A percentile compares a stretch with the other conserved stretches of the same genome.
phyloP scores from a whole-genome alignment of 2,113 vertebrate species.

The Gracilinanus agilis region DNA sequence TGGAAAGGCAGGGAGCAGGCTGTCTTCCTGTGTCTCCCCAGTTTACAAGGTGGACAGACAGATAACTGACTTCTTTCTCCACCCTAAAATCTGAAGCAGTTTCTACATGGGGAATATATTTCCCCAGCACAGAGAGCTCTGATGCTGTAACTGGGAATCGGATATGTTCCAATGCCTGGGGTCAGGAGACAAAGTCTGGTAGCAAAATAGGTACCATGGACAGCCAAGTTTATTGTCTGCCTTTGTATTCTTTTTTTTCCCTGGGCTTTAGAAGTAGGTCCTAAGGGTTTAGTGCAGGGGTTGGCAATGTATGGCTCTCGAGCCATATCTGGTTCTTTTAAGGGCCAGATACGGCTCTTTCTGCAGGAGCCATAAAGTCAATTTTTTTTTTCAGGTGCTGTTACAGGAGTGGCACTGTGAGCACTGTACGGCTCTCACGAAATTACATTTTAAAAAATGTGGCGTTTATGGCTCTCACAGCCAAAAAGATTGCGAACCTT shows the following conservation, averaged over 20 bases:
- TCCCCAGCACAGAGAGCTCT: background rate
- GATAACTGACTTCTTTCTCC: background rate
- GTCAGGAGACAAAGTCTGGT: background rate
- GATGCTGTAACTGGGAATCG: background rate
- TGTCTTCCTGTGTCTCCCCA: background rate
- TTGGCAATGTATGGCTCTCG: no score
- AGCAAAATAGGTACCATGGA: background rate
- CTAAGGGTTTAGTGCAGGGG: no score
- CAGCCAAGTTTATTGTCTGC: background rate
- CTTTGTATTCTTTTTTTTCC: background rate
- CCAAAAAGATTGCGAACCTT: no score
- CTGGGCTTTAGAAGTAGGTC: background rate
- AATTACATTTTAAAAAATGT: no score
- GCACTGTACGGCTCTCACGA: no score
- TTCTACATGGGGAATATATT: background rate
- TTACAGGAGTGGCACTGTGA: no score
- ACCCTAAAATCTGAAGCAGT: background rate
- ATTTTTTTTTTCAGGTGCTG: no score
- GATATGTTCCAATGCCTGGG: background rate
- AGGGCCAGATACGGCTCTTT: no score
- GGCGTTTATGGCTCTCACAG: no score
- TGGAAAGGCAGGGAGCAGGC: background rate
- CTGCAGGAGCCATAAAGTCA: no score
- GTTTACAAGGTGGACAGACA: background rate
- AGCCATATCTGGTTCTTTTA: no score